Conservation (phyloP, 2,113 vertebrate genomes). For the Podocnemis expansa region DNA sequence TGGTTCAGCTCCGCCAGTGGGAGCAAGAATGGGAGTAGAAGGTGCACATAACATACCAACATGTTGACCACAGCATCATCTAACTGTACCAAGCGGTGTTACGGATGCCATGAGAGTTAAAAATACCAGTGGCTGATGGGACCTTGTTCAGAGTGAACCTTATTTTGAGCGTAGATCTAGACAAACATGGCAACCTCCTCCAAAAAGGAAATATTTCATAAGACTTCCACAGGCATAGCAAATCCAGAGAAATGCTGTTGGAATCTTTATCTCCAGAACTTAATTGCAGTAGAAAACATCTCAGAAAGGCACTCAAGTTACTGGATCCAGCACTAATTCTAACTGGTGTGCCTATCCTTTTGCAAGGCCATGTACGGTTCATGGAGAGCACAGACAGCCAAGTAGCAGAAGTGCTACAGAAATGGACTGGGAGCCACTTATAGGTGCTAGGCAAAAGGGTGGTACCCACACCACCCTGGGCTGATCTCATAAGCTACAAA, state of each 20-base stretch:
- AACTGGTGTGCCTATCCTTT: background rate
- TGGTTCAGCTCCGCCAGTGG: background rate
- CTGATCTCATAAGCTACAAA: background rate
- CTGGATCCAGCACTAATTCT: background rate
- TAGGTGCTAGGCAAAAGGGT: background rate
- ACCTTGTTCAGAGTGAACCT: background rate
- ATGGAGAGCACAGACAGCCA: background rate
- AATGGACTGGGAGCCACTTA: background rate
- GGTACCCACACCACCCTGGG: background rate
- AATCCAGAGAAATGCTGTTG: background rate
- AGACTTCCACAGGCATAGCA: background rate
- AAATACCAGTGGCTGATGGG: background rate
- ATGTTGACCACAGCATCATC: background rate
- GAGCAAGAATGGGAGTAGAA: background rate
- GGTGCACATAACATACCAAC: background rate
- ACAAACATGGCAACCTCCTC: background rate
- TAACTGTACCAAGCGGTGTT: background rate
- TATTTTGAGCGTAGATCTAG: background rate
- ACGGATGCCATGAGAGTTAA: background rate
- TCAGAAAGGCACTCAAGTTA: background rate
- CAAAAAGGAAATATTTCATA: background rate
- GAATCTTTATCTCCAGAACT: background rate
- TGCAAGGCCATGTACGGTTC: background rate
- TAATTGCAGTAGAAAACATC: background rate
- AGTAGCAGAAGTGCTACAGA: background rate